These are phyloP conservation scores for Ennomos quercinarius DNA, from an alignment of 2,888 invertebrate genomes.

Conservation along the genomic window DNA sequence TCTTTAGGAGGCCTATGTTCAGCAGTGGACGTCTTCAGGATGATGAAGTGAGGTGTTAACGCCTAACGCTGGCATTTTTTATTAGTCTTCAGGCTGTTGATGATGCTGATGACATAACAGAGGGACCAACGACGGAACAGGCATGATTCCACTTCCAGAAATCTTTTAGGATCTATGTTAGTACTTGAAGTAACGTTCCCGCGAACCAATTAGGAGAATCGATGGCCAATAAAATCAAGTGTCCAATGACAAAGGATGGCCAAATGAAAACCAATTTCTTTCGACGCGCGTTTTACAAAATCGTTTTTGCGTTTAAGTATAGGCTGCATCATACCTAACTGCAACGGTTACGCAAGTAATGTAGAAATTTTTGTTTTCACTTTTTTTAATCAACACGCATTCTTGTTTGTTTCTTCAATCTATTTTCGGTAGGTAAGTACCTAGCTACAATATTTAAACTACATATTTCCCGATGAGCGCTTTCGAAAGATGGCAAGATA, in stretches of 20 bases:
- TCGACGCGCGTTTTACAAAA: conserved; percentile 2
- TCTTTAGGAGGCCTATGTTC: too few species aligned
- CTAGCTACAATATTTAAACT: too few species aligned
- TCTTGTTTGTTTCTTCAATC: background rate
- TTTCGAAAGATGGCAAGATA: too few species aligned
- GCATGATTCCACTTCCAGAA: conserved; percentile 29
- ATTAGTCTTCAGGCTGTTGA: too few species aligned
- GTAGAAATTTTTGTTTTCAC: background rate
- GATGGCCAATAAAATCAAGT: conserved; percentile 62
- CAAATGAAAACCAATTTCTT: conserved; percentile 34
- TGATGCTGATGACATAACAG: too few species aligned
- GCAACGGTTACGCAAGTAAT: background rate
- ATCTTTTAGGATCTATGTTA: conserved; percentile 21
- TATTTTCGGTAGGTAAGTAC: too few species aligned
- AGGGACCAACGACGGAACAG: too few species aligned
- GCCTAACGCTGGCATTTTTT: too few species aligned
- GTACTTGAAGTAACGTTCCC: conserved; percentile 52
- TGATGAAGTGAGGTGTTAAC: too few species aligned
- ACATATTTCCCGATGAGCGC: too few species aligned
- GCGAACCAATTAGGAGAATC: conserved; percentile 71
- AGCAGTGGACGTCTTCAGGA: too few species aligned
- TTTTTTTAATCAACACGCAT: too few species aligned
- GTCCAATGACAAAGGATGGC: conserved; percentile 19
- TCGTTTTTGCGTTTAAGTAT: conserved; percentile 10
- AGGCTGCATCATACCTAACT: background rate